Base-by-base conservation (phyloP, 2,888 invertebrate species). In the Dicycla oo region DNA sequence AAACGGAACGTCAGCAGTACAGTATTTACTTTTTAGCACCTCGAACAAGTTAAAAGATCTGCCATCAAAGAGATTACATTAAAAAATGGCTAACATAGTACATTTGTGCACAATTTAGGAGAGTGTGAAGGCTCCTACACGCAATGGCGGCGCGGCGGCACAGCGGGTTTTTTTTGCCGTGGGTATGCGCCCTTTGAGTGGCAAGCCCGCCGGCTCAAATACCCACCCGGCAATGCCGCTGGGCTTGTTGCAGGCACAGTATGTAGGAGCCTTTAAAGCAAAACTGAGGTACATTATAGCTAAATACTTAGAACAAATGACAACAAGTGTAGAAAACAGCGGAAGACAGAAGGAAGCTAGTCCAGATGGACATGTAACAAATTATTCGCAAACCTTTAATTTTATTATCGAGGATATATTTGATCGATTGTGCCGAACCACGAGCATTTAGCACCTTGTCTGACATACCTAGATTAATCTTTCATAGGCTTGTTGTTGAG, bases 321-420 rank as follows among this genome's bases (percentile, higher is more conserved):
- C 82, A 86, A 86, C 82, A 81, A 80, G 73, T 82, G 68, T 74
- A 80, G 62, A 78, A 64, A 74, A 78, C 34, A 81, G 77, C 58
- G 86, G 86, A 85, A 85, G 85, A 86, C 84, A 60, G 34, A 69
- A 80, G 67, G 51, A 81, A 78, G 71, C 57, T 57, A 71, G 38
- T 54, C 67, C 54, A 57, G 20, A 30, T 8, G 38, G 70, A 81
- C 66, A 15, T 20, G 34, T 63, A 71, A 69, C 58, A 71, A 66
- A 64, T 69, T 49, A 63, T 57, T 53, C 20, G 23, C 30, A 7
- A 64, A 49, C n/a, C 34, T 47, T 51, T 20, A 4, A 47, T 53
- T 69, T 77, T 43, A 5, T 30, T 43, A 49, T 68, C 26, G n/a
- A 34, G 3, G 15, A 72, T 23, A 54, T 56, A 38, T 45, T 23